These are phyloP conservation scores for Ligdia adustata DNA, from an alignment of 2,888 invertebrate genomes.

Conservation along the genomic window DNA sequence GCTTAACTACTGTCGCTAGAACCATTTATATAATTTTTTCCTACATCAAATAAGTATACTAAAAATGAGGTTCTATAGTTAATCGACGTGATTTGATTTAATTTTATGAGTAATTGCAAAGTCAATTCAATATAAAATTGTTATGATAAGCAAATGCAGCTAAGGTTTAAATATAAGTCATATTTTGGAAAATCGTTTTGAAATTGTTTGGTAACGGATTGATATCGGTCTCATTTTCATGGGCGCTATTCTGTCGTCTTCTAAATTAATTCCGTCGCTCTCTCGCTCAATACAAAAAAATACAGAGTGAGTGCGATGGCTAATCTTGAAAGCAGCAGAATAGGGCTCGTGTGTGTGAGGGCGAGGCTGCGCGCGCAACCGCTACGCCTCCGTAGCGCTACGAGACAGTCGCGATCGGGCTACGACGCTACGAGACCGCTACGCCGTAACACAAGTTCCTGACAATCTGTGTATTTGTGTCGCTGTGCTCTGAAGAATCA, in stretches of 20 bases:
- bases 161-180: conserved; percentile 46
- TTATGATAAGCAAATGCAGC: too few relatives aligned
- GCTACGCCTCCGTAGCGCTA: conserved; percentile 61
- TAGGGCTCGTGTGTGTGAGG: conserved; percentile 56
- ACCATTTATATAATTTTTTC: too few relatives aligned
- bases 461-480: conserved; percentile 55
- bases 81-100: too few relatives aligned
- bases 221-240: conserved; percentile 74
- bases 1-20: too few relatives aligned
- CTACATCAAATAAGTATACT: too few relatives aligned
- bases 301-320: not conserved
- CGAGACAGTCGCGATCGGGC: conserved; percentile 73
- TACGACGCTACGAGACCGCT: conserved; percentile 67
- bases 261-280: not conserved
- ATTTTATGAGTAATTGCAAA: too few relatives aligned
- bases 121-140: too few relatives aligned
- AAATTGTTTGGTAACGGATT: conserved; percentile 71
- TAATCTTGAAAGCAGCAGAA: not conserved
- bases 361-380: conserved; percentile 79
- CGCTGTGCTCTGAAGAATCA: conserved; percentile 50
- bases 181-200: conserved; percentile 63
- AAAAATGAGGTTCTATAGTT: too few relatives aligned
- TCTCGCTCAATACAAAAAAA: not conserved
- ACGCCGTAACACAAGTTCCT: conserved; percentile 63
- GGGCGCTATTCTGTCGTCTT: not conserved